Conservation (phyloP, 2,113 vertebrate species). For the Rhinoderma darwinii region DNA sequence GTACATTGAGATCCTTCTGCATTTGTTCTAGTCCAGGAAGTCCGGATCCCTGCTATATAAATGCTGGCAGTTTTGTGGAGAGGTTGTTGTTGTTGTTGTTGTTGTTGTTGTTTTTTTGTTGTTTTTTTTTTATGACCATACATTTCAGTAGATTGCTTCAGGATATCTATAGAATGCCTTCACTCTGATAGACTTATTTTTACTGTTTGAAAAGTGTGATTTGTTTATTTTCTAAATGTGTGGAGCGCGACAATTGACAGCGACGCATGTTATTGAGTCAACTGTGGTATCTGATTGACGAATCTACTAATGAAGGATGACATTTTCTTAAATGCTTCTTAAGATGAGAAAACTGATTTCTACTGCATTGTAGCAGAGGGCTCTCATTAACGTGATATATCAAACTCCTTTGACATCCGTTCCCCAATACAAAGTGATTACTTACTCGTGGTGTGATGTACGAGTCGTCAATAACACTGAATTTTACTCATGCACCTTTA, state of each 20-base stretch:
- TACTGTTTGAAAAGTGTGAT: background rate
- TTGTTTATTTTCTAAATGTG: background rate
- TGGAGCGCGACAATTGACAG: background rate
- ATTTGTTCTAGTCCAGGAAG: background rate
- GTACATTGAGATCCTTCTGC: background rate
- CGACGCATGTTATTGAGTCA: background rate
- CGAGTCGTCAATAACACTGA: background rate
- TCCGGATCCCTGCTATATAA: background rate
- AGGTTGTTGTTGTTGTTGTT: no score
- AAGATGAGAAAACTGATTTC: background rate
- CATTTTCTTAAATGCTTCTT: slow-evolving; percentile 13
- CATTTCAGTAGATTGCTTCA: background rate
- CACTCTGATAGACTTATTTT: slow-evolving; percentile 7
- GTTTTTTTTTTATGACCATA: background rate
- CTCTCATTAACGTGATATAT: slow-evolving; percentile 9
- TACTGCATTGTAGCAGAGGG: background rate
- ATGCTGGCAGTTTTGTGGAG: background rate
- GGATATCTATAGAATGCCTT: background rate
- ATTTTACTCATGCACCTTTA: background rate
- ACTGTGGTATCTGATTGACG: background rate
- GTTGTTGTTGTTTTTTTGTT: no score
- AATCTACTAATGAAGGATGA: slow-evolving; percentile 22
- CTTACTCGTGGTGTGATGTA: background rate
- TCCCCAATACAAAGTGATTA: background rate
- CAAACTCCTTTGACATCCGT: slow-evolving; percentile 13